Percentiles rank a stretch among this genome's conserved stretches.
These are phyloP conservation scores for Takifugu rubripes DNA, from an alignment of 2,797 vertebrate species.

Conservation along the genomic window DNA sequence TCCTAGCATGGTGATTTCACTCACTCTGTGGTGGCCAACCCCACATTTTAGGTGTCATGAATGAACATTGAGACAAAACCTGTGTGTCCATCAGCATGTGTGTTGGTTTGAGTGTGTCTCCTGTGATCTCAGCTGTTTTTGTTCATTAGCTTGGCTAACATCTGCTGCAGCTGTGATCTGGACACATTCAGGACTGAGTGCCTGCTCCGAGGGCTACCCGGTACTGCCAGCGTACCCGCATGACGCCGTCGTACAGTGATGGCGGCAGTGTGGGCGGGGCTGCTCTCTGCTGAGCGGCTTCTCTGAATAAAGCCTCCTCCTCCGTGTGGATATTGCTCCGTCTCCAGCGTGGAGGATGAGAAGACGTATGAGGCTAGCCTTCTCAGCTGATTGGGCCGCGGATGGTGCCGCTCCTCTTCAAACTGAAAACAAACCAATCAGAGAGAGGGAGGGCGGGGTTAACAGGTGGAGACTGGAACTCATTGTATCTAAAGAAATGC, in stretches of 20 bases:
- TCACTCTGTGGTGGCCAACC: background rate
- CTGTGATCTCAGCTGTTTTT: constrained; percentile 78
- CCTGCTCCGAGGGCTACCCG: constrained; percentile 88
- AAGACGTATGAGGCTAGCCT: constrained; percentile 99
- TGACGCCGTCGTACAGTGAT: constrained; percentile 71
- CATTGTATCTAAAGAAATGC: constrained; percentile 7
- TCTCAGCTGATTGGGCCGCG: constrained; percentile 95
- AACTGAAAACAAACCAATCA: constrained; percentile 95
- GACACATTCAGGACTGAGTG: constrained; percentile 93
- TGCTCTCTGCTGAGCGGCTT: constrained; percentile 98
- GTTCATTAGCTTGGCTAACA: constrained; percentile 95
- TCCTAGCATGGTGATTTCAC: too few relatives aligned
- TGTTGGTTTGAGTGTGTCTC: background rate
- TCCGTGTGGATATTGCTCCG: constrained; percentile 94
- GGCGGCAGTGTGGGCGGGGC: constrained; percentile 85
- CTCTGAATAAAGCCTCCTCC: constrained; percentile 94
- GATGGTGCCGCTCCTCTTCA: constrained; percentile 88
- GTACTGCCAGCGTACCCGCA: constrained; percentile 80
- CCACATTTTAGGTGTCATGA: background rate
- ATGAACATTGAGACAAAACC: background rate
- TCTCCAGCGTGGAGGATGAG: constrained; percentile 98
- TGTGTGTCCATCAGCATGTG: background rate
- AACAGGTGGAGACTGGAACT: constrained; percentile 23
- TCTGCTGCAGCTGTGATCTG: constrained; percentile 93
- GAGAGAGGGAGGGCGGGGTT: constrained; percentile 80